phyloP scores from a whole-genome alignment of 2,797 vertebrate genomes.

The Crenichthys baileyi region DNA sequence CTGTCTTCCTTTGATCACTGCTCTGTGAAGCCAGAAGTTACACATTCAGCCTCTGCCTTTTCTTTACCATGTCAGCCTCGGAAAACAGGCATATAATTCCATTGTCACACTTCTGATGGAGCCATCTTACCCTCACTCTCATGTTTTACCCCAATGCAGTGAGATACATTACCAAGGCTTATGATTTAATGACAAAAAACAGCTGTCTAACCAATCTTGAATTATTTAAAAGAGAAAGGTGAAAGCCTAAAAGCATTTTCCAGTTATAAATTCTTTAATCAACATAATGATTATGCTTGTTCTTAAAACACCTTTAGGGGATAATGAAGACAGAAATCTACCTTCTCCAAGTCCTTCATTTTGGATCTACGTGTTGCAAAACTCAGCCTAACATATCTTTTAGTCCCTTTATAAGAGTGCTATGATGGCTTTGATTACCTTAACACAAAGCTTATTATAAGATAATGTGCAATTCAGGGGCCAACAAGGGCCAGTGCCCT shows the following conservation, averaged over 20 bases:
- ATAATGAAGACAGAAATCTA: background rate
- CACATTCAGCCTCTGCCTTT: conserved; percentile 9
- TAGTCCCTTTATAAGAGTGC: no score
- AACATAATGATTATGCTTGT: background rate
- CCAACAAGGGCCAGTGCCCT: no score
- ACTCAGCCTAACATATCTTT: no score
- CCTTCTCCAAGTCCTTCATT: background rate
- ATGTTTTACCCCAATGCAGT: conserved; percentile 3
- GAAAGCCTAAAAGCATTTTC: background rate
- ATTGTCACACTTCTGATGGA: conserved; percentile 8
- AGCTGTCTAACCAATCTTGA: background rate
- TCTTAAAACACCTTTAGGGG: background rate
- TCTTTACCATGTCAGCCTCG: conserved; percentile 6
- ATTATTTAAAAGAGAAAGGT: background rate
- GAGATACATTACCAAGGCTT: background rate
- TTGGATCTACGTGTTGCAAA: background rate
- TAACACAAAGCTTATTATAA: no score
- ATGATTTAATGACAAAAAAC: conserved; percentile 8
- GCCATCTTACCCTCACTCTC: background rate
- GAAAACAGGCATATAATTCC: conserved; percentile 5
- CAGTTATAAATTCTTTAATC: background rate
- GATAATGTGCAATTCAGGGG: no score
- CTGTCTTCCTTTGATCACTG: conserved; percentile 1
- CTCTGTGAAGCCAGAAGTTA: background rate
- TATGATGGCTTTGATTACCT: no score